phyloP scores from a whole-genome alignment of 2,888 invertebrate genomes.

The Dolichopus griseipennis region DNA sequence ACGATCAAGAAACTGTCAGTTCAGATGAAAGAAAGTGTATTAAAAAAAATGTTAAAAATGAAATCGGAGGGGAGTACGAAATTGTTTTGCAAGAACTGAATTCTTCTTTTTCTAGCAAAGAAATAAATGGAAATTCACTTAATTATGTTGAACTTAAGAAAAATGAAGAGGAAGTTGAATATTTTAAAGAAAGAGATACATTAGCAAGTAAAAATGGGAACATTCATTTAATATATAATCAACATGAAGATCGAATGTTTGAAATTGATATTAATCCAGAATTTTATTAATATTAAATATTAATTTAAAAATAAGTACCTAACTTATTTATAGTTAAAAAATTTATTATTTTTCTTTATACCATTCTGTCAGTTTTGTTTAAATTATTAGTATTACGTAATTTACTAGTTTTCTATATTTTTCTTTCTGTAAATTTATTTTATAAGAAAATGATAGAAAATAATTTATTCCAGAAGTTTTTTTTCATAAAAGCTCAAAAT shows the following conservation, averaged over 20 bases:
- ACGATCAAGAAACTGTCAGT: not conserved
- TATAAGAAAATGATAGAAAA: no score
- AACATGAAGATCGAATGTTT: not conserved
- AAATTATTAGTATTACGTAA: no score
- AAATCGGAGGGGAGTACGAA: no score
- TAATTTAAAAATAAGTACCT: no score
- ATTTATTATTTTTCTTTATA: no score
- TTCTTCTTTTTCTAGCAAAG: not conserved
- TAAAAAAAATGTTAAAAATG: no score
- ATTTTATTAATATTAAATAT: not conserved
- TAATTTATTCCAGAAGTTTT: no score
- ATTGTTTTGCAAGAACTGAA: not conserved
- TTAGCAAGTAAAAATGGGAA: not conserved
- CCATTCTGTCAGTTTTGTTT: no score
- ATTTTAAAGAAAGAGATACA: not conserved
- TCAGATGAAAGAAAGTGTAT: not conserved
- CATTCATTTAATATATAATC: not conserved
- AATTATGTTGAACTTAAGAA: not conserved
- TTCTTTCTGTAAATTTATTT: no score
- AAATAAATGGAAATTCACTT: not conserved
- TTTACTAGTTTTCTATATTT: no score
- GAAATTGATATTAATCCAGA: not conserved
- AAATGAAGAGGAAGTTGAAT: not conserved
- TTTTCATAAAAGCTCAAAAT: no score
- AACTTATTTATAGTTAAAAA: no score